These are phyloP conservation scores for Rhopalosiphum padi DNA, from an alignment of 1,140 invertebrate species.

Conservation along the genomic window DNA sequence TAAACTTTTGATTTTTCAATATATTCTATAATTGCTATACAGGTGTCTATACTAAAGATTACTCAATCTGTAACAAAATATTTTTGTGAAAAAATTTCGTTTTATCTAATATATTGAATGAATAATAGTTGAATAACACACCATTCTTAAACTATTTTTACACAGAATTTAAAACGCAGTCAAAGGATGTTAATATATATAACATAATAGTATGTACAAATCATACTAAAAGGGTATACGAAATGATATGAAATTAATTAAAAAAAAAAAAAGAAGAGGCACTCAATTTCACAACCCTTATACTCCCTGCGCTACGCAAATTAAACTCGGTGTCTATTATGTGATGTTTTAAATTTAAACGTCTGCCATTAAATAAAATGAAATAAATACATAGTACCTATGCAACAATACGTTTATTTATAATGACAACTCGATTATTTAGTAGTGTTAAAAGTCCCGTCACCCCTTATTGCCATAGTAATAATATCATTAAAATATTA, in stretches of 20 bases:
- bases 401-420: neutral
- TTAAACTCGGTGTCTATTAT: neutral
- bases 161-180: no score
- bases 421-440: neutral
- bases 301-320: neutral
- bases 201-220: neutral
- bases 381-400: neutral
- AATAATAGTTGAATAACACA: no score
- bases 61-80: no score
- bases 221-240: neutral
- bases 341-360: neutral
- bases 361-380: neutral
- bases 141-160: no score
- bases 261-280: neutral
- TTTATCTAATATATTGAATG: no score
- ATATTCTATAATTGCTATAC: no score
- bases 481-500: neutral
- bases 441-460: neutral
- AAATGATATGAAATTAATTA: neutral
- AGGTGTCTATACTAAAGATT: no score
- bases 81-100: neutral
- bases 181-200: no score
- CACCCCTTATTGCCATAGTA: neutral
- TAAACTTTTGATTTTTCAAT: no score
- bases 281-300: neutral